Percentiles rank a stretch among this genome's conserved stretches.
Evolutionary conservation across 1,140 invertebrate species (phyloP).

Genomic region (Nilaparvata lugens): DNA sequence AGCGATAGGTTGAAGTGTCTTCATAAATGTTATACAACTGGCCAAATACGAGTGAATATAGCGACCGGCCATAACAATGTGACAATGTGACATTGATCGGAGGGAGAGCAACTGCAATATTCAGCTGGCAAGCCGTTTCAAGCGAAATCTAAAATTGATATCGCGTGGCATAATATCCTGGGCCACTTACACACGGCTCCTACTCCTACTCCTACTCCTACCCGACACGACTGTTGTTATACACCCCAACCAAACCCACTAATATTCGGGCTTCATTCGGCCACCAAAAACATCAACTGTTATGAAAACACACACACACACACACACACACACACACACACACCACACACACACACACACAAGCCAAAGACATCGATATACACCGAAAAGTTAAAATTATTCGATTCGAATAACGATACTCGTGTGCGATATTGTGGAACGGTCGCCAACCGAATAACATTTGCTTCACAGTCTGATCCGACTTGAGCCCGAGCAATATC

Average conservation of each 20-base stretch:
- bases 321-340: neutral
- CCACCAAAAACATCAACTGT: neutral
- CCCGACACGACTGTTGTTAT: neutral
- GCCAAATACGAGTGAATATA: neutral
- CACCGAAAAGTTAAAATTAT: too few species aligned
- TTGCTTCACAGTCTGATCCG: too few species aligned
- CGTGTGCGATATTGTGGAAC: too few species aligned
- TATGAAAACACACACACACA: slow-evolving; percentile 2
- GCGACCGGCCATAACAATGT: neutral
- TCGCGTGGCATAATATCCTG: slow-evolving; percentile 4
- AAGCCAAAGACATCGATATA: too few species aligned
- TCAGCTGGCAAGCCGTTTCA: neutral
- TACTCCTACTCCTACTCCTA: neutral
- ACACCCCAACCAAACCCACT: neutral
- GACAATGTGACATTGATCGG: slow-evolving; percentile 4
- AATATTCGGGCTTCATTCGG: neutral
- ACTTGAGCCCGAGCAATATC: too few species aligned
- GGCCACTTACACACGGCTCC: neutral
- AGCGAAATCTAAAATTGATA: slow-evolving; percentile 6
- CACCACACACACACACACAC: too few species aligned
- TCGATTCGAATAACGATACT: too few species aligned
- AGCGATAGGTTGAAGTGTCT: neutral
- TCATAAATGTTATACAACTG: slow-evolving; percentile 2
- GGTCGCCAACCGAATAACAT: too few species aligned
- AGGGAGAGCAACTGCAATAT: neutral